Evolutionary conservation across 2,888 invertebrate genomes (phyloP), one percentile per base, ranked within the genome.

Genomic region (Synanthedon vespiformis): DNA sequence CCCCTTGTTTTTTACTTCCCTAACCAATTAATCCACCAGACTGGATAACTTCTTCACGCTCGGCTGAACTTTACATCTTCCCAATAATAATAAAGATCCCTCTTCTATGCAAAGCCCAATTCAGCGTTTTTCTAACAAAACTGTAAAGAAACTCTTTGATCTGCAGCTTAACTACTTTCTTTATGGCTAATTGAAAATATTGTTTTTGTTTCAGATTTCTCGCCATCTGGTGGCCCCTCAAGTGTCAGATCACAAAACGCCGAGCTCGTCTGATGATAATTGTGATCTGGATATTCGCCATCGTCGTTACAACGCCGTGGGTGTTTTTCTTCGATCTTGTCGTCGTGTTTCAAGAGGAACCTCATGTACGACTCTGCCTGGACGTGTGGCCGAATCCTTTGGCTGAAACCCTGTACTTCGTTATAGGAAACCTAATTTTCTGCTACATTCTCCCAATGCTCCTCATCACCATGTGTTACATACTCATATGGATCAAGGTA

Each of bases 211-310:
- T 14, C 92, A 97, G 97, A 88, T 97, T 97, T 77, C 89, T 97
- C 62, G 97, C 97, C 49, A 98, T 97, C 67, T 97, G 97, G 94
- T 96, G 95, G 93, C 96, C 96, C 2, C 80, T 97, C 66, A 95
- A 95, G 70, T 93, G 93, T 70, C 96, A 96, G 79, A 95, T 97
- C 80, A 95, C 96, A 50, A 95, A 95, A 70, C 90, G 93, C 53
- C 92, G 95, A 14, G 96, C 97, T 10, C 90, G 95, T 52, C 88
- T 95, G 74, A 94, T 96, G 90, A 96, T 97, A 65, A 88, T 95
- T 56, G 89, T 95, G 69, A 97, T 97, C 69, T 97, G 97, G 97
- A 89, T 94, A 69, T 92, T 95, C 62, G 95, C 97, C 1, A 85
- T 95, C 58, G 90, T 92, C 47, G 92, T 94, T 55, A 96, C 96